phyloP scores from a whole-genome alignment of 2,113 vertebrate species.

The Orthonyx spaldingii region DNA sequence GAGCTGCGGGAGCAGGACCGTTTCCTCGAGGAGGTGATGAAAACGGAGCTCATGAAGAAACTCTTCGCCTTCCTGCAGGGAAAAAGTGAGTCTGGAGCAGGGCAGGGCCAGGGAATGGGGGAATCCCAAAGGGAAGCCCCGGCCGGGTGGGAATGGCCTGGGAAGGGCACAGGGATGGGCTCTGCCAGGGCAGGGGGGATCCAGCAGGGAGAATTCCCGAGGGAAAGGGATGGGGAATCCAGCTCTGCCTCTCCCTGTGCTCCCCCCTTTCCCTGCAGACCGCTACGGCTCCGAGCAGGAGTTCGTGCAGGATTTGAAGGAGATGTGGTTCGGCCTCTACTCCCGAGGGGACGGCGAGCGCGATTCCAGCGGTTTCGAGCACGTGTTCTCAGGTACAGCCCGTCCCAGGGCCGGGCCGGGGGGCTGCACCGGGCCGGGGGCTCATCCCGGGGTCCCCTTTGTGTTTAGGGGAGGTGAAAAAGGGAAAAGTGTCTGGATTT shows the following conservation, averaged over 20 bases:
- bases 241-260: not conserved
- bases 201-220: not conserved
- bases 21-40: constrained; percentile 83
- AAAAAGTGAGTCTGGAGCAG: constrained; percentile 74
- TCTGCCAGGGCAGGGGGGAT: not conserved
- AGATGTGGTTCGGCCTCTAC: constrained; percentile 98
- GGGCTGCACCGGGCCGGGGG: fast-evolving
- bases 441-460: fast-evolving
- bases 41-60: constrained; percentile 80
- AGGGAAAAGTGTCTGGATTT: constrained; percentile 89
- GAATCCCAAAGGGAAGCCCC: not conserved
- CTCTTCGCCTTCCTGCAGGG: constrained; percentile 80
- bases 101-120: fast-evolving
- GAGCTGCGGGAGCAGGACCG: constrained; percentile 82
- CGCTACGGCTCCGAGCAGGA: constrained; percentile 78
- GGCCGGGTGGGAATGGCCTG: not conserved
- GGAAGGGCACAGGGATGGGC: not conserved
- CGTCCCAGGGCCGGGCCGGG: fast-evolving
- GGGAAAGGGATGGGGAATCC: fast-evolving
- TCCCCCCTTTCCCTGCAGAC: constrained; percentile 24
- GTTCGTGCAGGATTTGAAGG: constrained; percentile 81
- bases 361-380: constrained; percentile 95
- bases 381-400: constrained; percentile 86
- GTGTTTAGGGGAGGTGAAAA: constrained; percentile 86
- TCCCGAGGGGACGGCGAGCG: constrained; percentile 68